A percentile compares a stretch with the other conserved stretches of the same genome.
These are phyloP conservation scores for Microhierax caerulescens DNA, from an alignment of 2,797 vertebrate species.

Conservation along the genomic window DNA sequence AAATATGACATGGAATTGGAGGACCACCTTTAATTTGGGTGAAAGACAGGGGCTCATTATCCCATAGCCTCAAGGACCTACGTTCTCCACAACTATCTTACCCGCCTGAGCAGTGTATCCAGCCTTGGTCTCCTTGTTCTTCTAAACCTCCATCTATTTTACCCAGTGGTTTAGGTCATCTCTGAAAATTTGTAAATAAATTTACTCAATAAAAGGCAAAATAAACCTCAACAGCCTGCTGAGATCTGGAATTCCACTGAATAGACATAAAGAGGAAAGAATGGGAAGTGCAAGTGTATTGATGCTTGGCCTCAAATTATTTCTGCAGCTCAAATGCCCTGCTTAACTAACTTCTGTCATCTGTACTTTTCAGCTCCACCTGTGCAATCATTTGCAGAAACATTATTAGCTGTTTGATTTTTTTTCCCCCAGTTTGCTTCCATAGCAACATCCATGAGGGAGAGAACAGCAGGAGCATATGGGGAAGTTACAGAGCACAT, in stretches of 20 bases:
- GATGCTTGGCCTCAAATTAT: not conserved
- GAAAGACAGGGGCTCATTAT: not conserved
- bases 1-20: not conserved
- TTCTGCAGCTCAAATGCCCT: not conserved
- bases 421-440: conserved; percentile 56
- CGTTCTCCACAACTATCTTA: not conserved
- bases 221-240: not conserved
- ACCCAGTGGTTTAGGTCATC: not conserved
- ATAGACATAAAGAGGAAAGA: not conserved
- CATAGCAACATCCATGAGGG: conserved; percentile 70
- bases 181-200: not conserved
- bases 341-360: conserved; percentile 55
- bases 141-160: not conserved
- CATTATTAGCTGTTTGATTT: conserved; percentile 58
- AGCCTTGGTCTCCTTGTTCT: not conserved
- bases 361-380: conserved; percentile 56
- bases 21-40: not conserved
- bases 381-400: conserved; percentile 64
- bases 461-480: conserved; percentile 59
- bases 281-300: not conserved
- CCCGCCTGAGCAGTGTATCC: not conserved
- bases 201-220: not conserved
- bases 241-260: not conserved
- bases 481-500: conserved; percentile 55
- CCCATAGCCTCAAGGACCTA: not conserved